Evolutionary conservation across 2,113 vertebrate species (phyloP), one percentile per base, ranked within the genome.

Genomic region (Lagopus leucura): DNA sequence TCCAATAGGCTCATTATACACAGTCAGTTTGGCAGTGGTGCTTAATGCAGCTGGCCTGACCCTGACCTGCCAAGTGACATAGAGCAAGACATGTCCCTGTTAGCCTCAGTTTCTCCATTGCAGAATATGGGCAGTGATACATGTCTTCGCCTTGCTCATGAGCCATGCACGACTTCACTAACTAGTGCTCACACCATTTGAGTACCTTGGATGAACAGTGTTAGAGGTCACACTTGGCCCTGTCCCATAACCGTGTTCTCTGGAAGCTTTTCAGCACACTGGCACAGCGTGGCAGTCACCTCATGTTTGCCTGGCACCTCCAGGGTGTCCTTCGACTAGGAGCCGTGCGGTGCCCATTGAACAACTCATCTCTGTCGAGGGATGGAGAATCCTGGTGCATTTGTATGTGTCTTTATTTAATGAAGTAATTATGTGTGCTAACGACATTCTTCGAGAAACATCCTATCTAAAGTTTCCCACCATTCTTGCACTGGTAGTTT

Each of bases 391-490:
- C 79, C 80, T 55, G 28, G 40, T 20, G 60, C 76, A 3, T 88
- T 80, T 83, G 45, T 88, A 82, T 85, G 72, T 90, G 76, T 74
- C 88, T 87, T 94, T 86, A 92, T 94, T 81, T 79, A 89, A 83
- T 95, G 95, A 98, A 97, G 92, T 96, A 97, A 97, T 97, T 98
- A 96, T 86, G 88, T 30, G 94, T 95, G 95, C 96, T 96, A 97
- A 97, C 84, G 64, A 93, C 95, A 94, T 97, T 97, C 97, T 97
- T 98, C 87, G 74, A 98, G 97, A 98, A 97, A 97, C 96, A 96
- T 89, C 95, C 97, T 96, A 98, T 97, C 97, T 86, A 96, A 97
- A 92, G 96, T 97, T 98, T 98, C 97, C 97, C 98, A 98, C 97
- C 97, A 97, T 97, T 97, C 95, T 96, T 94, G 94, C 82, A 67